Evolutionary conservation across 2,113 vertebrate genomes (phyloP).

Genomic region (Glaucidium brasilianum): DNA sequence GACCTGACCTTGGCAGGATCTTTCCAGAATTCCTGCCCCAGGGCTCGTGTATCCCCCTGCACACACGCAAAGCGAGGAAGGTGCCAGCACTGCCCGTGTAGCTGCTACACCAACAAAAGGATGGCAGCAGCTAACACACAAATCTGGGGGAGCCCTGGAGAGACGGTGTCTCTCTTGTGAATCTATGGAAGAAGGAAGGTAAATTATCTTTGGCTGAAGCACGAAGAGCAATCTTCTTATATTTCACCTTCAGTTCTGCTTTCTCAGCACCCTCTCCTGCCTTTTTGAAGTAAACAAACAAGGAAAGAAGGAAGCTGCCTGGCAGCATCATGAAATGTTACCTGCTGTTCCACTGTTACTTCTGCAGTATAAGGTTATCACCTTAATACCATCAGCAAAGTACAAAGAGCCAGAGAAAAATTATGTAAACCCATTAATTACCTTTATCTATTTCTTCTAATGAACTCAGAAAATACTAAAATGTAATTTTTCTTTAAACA

Average conservation of each 20-base stretch:
- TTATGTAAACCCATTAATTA: not conserved
- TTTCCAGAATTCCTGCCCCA: not conserved
- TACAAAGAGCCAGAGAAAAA: not conserved
- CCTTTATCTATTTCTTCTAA: not conserved
- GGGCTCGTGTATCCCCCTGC: fast-evolving
- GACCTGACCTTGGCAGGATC: not conserved
- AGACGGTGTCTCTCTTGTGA: not conserved
- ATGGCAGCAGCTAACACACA: not conserved
- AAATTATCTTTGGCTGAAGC: not conserved
- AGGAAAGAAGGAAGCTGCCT: not conserved
- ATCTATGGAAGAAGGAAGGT: not conserved
- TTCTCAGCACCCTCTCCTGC: not conserved
- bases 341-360: not conserved
- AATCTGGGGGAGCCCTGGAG: not conserved
- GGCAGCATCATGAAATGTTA: not conserved
- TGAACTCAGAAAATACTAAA: not conserved
- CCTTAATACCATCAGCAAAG: not conserved
- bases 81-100: not conserved
- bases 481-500: not conserved
- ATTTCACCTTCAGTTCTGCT: not conserved
- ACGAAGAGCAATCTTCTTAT: not conserved
- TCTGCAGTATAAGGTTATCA: not conserved
- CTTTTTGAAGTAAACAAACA: not conserved
- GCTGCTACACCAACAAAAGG: not conserved
- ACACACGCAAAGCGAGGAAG: fast-evolving